Evolutionary conservation across 2,888 invertebrate genomes (phyloP).

Genomic region (Lithophane semibrunnea): DNA sequence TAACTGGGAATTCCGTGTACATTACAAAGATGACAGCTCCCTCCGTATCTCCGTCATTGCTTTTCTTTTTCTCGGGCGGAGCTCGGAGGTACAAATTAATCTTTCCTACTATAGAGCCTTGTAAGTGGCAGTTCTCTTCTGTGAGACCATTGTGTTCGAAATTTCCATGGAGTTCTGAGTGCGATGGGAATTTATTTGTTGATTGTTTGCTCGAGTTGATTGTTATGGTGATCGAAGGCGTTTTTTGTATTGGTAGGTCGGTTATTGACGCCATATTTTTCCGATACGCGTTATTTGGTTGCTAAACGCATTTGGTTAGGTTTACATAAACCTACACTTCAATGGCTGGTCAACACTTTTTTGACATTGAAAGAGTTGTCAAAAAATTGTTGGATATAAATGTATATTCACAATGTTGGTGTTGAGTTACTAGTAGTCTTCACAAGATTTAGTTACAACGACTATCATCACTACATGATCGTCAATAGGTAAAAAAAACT

Average conservation of each 20-base stretch:
- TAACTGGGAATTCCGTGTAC: constrained; percentile 73
- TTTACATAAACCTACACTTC: too few relatives aligned
- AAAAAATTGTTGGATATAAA: too few relatives aligned
- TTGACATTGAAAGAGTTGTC: too few relatives aligned
- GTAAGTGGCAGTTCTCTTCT: constrained; percentile 77
- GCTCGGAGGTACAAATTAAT: constrained; percentile 83
- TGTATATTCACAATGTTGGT: too few relatives aligned
- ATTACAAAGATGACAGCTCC: constrained; percentile 76
- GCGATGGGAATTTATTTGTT: constrained; percentile 47
- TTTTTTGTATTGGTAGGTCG: constrained; percentile 5
- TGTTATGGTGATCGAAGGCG: constrained; percentile 30
- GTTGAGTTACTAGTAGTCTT: too few relatives aligned
- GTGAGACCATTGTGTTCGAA: constrained; percentile 66
- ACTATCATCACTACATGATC: too few relatives aligned
- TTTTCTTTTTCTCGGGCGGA: constrained; percentile 71
- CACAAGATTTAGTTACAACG: too few relatives aligned
- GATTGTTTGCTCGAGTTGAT: constrained; percentile 37
- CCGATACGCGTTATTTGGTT: too few relatives aligned
- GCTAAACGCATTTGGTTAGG: too few relatives aligned
- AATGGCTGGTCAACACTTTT: too few relatives aligned
- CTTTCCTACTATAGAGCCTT: constrained; percentile 77
- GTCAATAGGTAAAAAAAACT: too few relatives aligned
- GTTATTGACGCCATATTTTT: not conserved
- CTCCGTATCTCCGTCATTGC: constrained; percentile 71
- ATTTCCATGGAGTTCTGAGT: constrained; percentile 53